Base-by-base conservation (phyloP, 2,888 invertebrate genomes). In the Philereme vetulata region DNA sequence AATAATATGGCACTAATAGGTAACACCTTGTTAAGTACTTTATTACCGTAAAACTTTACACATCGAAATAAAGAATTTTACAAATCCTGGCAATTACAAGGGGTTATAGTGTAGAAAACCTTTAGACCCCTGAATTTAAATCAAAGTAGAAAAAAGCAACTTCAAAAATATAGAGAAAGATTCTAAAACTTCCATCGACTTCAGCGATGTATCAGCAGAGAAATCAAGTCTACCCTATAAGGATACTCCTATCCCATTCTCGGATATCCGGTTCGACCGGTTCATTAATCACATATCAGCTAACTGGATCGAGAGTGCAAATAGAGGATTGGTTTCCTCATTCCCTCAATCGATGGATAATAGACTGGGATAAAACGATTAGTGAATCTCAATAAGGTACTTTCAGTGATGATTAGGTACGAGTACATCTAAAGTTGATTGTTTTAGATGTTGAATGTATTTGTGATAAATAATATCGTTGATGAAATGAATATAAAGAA, bases 211-310 rank as follows among this genome's bases (percentile, higher is more conserved):
- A 21, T 21, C 40, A 47, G 42, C 33, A 47, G 38, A 33, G 32
- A 7, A 51, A 54, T 54, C 61, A 47, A 52, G 47, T 54, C 55
- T 36, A 57, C 57, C 71, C 70, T 70, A 65, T 56, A 58, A 68
- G 68, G 70, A 72, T 72, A 71, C 72, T 60, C 55, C 70, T 62
- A 72, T 66, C 49, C 45, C 55, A 42, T 51, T 55, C 11, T 75
- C 76, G 78, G 77, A 75, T 75, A 74, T 72, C 74, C 68, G 71
- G 72, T 56, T 62, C 60, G 63, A 66, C 70, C 72, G 72, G 75
- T 77, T 83, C 82, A 84, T 83, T 85, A 86, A 82, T 82, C 82
- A 83, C 82, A 81, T 84, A 84, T 84, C 84, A 82, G 82, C 76
- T 84, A 80, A 77, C 80, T 67, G 70, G 78, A 72, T 77, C 78